Evolutionary conservation across 2,797 vertebrate species (phyloP).

Genomic region (Melopsittacus undulatus): DNA sequence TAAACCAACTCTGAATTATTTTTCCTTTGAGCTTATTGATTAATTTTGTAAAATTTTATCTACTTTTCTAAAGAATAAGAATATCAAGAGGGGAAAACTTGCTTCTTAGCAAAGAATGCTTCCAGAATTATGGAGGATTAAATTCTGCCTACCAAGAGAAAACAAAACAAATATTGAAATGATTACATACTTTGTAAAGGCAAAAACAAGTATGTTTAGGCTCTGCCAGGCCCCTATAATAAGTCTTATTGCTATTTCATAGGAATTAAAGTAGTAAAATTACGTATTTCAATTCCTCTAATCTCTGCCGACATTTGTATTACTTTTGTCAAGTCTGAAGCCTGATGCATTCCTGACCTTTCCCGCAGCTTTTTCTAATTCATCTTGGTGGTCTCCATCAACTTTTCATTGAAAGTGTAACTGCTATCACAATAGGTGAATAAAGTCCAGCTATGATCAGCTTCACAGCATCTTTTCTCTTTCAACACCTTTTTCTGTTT

Average conservation of each 20-base stretch:
- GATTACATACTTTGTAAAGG: neutral
- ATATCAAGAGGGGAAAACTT: neutral
- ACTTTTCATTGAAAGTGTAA: neutral
- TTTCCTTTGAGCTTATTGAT: neutral
- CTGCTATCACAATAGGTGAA: neutral
- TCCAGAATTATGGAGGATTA: neutral
- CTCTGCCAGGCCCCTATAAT: neutral
- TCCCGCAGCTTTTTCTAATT: neutral
- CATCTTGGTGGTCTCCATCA: neutral
- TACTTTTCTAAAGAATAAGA: neutral
- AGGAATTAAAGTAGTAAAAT: neutral
- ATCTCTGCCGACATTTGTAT: neutral
- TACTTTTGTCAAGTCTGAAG: neutral
- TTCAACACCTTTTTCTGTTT: neutral
- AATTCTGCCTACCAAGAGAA: neutral
- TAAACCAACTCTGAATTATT: neutral
- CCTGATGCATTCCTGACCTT: neutral
- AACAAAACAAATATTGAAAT: conserved; percentile 12
- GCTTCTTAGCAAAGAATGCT: neutral
- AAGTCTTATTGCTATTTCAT: neutral
- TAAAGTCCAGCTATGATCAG: neutral
- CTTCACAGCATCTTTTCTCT: neutral
- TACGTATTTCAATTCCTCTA: neutral
- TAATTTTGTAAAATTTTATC: neutral
- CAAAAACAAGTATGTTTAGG: neutral